These are phyloP conservation scores for Lates japonicus DNA, from an alignment of 2,797 vertebrate genomes.

Conservation along the genomic window DNA sequence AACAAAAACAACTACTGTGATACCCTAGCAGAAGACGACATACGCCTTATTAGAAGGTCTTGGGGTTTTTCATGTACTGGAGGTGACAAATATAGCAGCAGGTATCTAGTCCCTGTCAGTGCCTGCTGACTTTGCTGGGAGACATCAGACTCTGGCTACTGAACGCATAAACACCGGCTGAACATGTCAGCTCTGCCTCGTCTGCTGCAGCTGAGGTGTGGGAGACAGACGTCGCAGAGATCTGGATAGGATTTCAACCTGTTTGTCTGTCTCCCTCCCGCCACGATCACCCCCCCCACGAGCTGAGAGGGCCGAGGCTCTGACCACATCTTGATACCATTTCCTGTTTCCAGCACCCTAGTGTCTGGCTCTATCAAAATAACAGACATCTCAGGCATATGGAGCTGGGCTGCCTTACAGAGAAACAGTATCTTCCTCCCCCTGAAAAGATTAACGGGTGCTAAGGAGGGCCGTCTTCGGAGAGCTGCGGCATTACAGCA, in stretches of 20 bases:
- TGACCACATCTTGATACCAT: conserved; percentile 77
- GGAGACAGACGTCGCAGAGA: conserved; percentile 35
- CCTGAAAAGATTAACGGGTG: conserved; percentile 79
- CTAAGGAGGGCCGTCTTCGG: conserved; percentile 58
- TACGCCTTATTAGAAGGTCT: conserved; percentile 55
- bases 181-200: conserved; percentile 59
- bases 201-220: conserved; percentile 47
- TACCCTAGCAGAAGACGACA: conserved; percentile 28
- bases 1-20: conserved; percentile 53
- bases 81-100: conserved; percentile 69
- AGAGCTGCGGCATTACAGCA: conserved; percentile 75
- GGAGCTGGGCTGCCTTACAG: conserved; percentile 40
- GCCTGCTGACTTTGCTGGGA: conserved; percentile 57
- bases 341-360: conserved; percentile 72
- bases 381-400: conserved; percentile 68
- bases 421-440: conserved; percentile 69
- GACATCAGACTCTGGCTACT: conserved; percentile 44
- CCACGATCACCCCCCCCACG: conserved; percentile 32
- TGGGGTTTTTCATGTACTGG: conserved; percentile 22
- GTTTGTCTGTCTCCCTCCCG: conserved; percentile 11
- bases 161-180: conserved; percentile 65
- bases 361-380: conserved; percentile 72
- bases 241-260: conserved; percentile 59
- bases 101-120: conserved; percentile 59
- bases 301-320: conserved; percentile 41